Evolutionary conservation across 1,140 invertebrate genomes (phyloP).

Genomic region (Aphis craccivora): DNA sequence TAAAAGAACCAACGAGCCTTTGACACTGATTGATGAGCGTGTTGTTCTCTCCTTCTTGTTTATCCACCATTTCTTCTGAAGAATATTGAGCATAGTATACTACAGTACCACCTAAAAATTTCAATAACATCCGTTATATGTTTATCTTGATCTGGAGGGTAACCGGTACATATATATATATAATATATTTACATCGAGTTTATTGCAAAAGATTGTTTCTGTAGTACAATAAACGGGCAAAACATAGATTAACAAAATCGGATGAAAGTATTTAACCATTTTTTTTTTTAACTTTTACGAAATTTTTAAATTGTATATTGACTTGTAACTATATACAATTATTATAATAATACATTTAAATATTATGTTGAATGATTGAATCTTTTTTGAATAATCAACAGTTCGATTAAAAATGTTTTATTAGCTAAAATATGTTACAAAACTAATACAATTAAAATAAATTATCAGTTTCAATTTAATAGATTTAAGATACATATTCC

Average conservation of each 20-base stretch:
- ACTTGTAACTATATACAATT: neutral
- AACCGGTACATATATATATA: neutral
- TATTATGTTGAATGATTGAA: too few species aligned
- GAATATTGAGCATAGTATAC: neutral
- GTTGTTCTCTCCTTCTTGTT: slow-evolving; percentile 7
- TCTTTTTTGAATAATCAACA: neutral
- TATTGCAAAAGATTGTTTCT: neutral
- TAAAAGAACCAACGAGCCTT: neutral
- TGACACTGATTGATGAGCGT: slow-evolving; percentile 54
- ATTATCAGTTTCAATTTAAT: neutral
- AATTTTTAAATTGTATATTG: neutral
- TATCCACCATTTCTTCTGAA: neutral
- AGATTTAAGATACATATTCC: too few species aligned
- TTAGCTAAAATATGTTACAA: neutral
- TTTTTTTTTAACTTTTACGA: neutral
- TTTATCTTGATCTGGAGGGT: neutral
- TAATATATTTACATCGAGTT: neutral
- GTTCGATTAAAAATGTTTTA: neutral
- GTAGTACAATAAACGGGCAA: neutral
- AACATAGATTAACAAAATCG: neutral
- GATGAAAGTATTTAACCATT: neutral
- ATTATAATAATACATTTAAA: too few species aligned
- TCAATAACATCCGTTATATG: slow-evolving; percentile 24
- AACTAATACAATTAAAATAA: neutral
- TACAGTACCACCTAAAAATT: neutral